Conservation (phyloP, 2,888 invertebrate species). For the Epsilonema sp. region DNA sequence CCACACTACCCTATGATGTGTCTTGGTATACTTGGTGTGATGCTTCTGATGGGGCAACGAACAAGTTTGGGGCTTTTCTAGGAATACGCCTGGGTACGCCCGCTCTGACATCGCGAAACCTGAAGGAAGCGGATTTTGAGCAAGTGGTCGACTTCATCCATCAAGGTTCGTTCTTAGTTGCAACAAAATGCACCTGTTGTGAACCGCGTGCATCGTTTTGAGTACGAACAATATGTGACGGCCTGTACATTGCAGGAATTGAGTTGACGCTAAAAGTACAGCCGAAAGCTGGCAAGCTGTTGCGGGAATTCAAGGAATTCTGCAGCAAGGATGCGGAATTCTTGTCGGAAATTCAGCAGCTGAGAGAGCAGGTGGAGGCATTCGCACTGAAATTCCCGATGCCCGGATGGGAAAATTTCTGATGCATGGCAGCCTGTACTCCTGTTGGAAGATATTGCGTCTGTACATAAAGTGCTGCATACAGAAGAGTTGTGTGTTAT, state of each 20-base stretch:
- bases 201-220: too few species aligned
- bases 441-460: too few species aligned
- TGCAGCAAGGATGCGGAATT: neutral
- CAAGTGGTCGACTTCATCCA: constrained; percentile 67
- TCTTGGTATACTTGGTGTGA: too few species aligned
- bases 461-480: too few species aligned
- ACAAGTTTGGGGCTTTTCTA: constrained; percentile 4
- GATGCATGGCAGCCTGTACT: too few species aligned
- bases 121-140: constrained; percentile 62
- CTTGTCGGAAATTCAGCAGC: neutral
- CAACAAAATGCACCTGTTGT: too few species aligned
- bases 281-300: constrained; percentile 19
- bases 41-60: too few species aligned
- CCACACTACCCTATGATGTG: too few species aligned
- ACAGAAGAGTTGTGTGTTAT: too few species aligned
- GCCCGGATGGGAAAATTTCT: constrained; percentile 7
- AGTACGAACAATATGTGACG: too few species aligned
- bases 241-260: constrained; percentile 15
- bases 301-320: constrained; percentile 24
- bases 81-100: constrained; percentile 84
- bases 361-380: neutral
- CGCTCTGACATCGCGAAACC: constrained; percentile 77
- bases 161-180: constrained; percentile 38
- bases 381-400: constrained; percentile 5
- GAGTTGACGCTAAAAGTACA: constrained; percentile 23